Evolutionary conservation across 2,797 vertebrate genomes (phyloP).

Genomic region (Coracias cyanogaster): DNA sequence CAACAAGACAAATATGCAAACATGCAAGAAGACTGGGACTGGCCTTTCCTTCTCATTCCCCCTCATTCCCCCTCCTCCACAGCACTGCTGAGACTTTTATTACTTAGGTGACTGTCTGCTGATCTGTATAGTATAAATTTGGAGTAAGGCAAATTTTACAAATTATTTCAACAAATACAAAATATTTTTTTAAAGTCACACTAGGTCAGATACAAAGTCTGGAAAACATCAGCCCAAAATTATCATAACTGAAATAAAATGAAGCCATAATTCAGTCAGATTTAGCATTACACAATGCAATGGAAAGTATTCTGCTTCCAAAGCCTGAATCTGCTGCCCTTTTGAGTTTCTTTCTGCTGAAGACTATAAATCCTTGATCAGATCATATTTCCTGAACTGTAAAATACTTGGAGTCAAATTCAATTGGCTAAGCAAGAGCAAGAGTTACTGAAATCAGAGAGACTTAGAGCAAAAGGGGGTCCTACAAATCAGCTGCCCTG

Average conservation of each 20-base stretch:
- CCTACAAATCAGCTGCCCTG: neutral
- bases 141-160: neutral
- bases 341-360: neutral
- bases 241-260: slow-evolving; percentile 29
- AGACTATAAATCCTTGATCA: neutral
- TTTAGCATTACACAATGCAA: neutral
- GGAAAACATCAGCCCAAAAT: neutral
- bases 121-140: neutral
- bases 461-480: neutral
- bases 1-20: neutral
- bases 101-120: neutral
- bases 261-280: neutral
- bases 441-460: neutral
- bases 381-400: neutral
- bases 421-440: neutral
- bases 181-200: neutral
- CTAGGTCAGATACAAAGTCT: neutral
- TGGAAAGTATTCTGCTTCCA: neutral
- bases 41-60: neutral
- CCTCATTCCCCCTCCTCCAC: neutral
- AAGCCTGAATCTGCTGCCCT: neutral
- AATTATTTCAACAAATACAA: neutral
- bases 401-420: neutral
- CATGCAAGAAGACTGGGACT: neutral
- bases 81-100: neutral